Base-by-base conservation (phyloP, 2,797 vertebrate species). In the Gouania willdenowi region DNA sequence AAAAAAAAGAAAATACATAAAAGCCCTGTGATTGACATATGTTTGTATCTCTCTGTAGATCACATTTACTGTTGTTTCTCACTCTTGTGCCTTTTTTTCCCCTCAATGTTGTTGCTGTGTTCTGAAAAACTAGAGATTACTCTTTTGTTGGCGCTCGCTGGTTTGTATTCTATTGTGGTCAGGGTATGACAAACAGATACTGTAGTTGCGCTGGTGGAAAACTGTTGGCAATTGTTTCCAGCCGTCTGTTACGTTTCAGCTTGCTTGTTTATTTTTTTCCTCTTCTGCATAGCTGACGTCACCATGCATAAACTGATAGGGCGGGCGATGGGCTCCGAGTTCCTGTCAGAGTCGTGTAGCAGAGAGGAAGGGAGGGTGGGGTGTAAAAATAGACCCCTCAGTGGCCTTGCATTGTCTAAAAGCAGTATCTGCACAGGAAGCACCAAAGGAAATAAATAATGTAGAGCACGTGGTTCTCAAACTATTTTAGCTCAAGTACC, bases 161-260 rank as follows among this genome's bases (percentile, higher is more conserved):
- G 6, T 46, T 56, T 67, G 59, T 57, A 38, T 61, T 49, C 59
- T 57, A 38, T 61, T 49, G 30, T 29, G 2, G 18, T 25, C 26
- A 21, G 52, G 56, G 22, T 24, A 44, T 32, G 26, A 58, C 39
- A 77, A 49, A 66, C 48, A 47, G 10, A 42, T 48, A 38, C 31
- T 44, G 52, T 21, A 35, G 42, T 44, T 43, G 35, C 46, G 26
- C 49, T 40, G 69, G 56, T 54, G 46, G 60, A 62, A 49, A 53
- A 63, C 43, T n/a, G 21, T 46, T 57, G 70, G 37, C 77, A 82
- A 83, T 77, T 77, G 61, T 76, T 87, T 77, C 79, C 78, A 82
- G 75, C 35, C 46, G 60, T 12, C 30, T 15, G 17, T 33, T 52
- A 32, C 41, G 46, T 73, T 73, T 62, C 71, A 61, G 27, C 24